Conservation (phyloP, 2,797 vertebrate species). For the Myripristis murdjan region DNA sequence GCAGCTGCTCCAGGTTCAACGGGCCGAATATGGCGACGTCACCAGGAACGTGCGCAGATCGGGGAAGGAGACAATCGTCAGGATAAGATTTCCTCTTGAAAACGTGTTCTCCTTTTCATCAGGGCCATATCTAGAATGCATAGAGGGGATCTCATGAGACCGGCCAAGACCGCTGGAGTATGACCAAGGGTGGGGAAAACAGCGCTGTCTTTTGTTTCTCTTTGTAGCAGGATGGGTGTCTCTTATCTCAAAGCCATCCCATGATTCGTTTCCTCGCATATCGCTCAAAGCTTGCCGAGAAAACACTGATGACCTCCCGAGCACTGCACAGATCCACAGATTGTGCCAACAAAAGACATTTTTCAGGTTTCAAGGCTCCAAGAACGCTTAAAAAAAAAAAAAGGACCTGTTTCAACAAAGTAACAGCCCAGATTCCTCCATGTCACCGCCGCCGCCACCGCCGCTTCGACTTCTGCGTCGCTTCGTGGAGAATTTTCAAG, state of each 20-base stretch:
- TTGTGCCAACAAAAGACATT: constrained; percentile 42
- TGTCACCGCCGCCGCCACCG: not conserved
- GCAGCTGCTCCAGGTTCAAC: not conserved
- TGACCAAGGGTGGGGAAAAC: constrained; percentile 61
- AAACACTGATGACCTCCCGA: constrained; percentile 58
- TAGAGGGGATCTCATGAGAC: constrained; percentile 51
- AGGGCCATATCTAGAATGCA: constrained; percentile 33
- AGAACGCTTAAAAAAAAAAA: constrained; percentile 44
- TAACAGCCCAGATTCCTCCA: not conserved
- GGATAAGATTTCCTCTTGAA: not conserved
- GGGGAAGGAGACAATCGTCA: not conserved
- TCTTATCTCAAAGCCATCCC: constrained; percentile 59
- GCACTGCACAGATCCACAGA: constrained; percentile 40
- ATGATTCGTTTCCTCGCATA: constrained; percentile 60
- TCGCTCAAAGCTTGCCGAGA: constrained; percentile 65
- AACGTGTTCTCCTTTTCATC: not conserved
- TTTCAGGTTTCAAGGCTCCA: constrained; percentile 14
- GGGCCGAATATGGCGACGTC: not conserved
- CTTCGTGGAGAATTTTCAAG: not conserved
- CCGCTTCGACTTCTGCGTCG: not conserved
- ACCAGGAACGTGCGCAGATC: not conserved
- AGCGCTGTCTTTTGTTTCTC: constrained; percentile 57
- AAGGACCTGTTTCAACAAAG: constrained; percentile 37
- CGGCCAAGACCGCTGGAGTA: constrained; percentile 49
- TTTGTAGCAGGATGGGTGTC: constrained; percentile 43